These are phyloP conservation scores for Sebastes itinus DNA, from an alignment of 2,797 vertebrate species.

Conservation along the genomic window DNA sequence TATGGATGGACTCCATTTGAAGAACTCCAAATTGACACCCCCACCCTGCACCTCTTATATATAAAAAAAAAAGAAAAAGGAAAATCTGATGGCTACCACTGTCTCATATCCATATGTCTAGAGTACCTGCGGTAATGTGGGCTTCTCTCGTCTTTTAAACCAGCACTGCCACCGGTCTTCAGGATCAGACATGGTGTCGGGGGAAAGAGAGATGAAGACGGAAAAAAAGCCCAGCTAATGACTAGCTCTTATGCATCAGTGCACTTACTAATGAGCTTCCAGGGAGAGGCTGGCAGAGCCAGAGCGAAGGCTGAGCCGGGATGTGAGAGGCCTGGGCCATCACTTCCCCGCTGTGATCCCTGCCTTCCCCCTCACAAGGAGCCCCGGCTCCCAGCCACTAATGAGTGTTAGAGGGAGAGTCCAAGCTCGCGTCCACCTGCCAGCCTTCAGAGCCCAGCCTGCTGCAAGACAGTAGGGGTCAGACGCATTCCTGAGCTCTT, in stretches of 20 bases:
- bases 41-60: slow-evolving; percentile 25
- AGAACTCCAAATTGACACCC: slow-evolving; percentile 74
- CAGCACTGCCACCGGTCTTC: slow-evolving; percentile 90
- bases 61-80: slow-evolving; percentile 25
- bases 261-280: slow-evolving; percentile 99
- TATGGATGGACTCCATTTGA: slow-evolving; percentile 78
- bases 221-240: slow-evolving; percentile 93
- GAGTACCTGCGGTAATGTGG: slow-evolving; percentile 80
- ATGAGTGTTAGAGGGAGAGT: slow-evolving; percentile 96
- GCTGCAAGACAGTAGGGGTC: slow-evolving; percentile 92
- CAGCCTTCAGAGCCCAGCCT: slow-evolving; percentile 88
- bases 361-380: slow-evolving; percentile 98
- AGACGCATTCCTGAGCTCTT: slow-evolving; percentile 90
- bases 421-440: slow-evolving; percentile 92
- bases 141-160: slow-evolving; percentile 81
- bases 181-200: slow-evolving; percentile 90
- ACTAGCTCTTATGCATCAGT: slow-evolving; percentile 99
- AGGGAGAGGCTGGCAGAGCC: slow-evolving; percentile 96
- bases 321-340: slow-evolving; percentile 96
- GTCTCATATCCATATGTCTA: slow-evolving; percentile 71
- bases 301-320: slow-evolving; percentile 93
- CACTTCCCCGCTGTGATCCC: slow-evolving; percentile 99
- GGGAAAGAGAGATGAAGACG: slow-evolving; percentile 75
- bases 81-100: slow-evolving; percentile 50
- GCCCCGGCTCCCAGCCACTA: slow-evolving; percentile 91